Base-by-base conservation (phyloP, 2,797 vertebrate genomes). In the Setipinna tenuifilis region DNA sequence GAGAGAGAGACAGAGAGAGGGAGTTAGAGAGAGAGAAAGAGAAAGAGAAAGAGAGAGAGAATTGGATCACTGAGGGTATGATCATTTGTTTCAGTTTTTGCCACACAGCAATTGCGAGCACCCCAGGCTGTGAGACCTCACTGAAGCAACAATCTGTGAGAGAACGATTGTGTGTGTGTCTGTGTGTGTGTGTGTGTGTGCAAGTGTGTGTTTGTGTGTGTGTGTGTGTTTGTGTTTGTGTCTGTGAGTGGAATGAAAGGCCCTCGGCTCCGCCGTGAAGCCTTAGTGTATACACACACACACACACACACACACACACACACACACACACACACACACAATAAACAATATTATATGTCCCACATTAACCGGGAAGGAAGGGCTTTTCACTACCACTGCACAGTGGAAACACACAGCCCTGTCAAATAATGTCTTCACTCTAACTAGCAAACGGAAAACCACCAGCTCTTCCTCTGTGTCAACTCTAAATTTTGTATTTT, bases 1-100 rank as follows among this genome's bases (percentile, higher is more conserved):
- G 35, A 58, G 2, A 82, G 44, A 58, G 7, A 59, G n/a, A 82
- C 21, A 71, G 23, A 3, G 6, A 71, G 5, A 50, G 46, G 25
- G 65, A 78, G 41, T 57, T 11, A 14, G 19, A 59, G 17, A 59
- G 17, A 59, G 17, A 59, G 5, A 41, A 6, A 25, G 0, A 41
- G 68, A 75, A 14, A 35, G 28, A 41, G 31, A 7, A 6, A 78
- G 71, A 78, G 31, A 78, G 31, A 78, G 71, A 78, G 71, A 78
- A 78, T 78, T 78, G 71, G 71, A 78, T 78, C 71, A 78, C 71
- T 78, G 35, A 78, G 71, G 71, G 71, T 78, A 78, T 41, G 58
- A 82, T 81, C 44, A 81, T 85, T 85, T 85, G 84, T 82, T 85
- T 81, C 57, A 48, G 84, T 62, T 81, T 82, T 12, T 14, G 57